Evolutionary conservation across 2,797 vertebrate genomes (phyloP), one percentile per base, ranked within the genome.

Genomic region (Botia almorhae): DNA sequence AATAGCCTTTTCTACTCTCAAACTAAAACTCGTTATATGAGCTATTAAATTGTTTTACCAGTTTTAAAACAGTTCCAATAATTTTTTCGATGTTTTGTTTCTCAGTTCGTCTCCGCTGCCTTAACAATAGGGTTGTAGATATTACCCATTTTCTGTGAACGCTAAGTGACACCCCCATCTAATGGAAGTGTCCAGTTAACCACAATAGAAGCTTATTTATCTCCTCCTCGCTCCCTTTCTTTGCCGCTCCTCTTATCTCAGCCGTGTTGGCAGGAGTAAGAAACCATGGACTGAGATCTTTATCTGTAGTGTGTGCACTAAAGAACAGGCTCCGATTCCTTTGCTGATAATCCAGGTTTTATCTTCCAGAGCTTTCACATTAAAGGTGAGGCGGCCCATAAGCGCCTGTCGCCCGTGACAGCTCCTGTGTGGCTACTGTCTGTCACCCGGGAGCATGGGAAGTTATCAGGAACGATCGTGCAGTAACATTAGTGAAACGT

Each of bases 221-320:
- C 81, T 74, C 70, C 48, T 65, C 70, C 51, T 72, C 65, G 46
- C 68, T 53, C 60, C 51, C 76, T 65, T 43, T 55, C 71, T 80
- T 33, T 77, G 61, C 69, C 21, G n/a, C 46, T 71, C 17, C 64
- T 61, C 65, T 68, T 83, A 76, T 78, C 69, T 74, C 72, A 48
- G 13, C 36, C 16, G 12, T 55, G 65, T 74, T 63, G 39, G 87
- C 89, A 81, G 78, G 84, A 68, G 69, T 71, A 70, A 73, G 87
- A 89, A 87, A 76, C 81, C 82, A 82, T 55, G 78, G 85, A 85
- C 88, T 90, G 80, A 83, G 89, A 91, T 93, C 89, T 86, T 53
- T 92, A 92, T 93, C 92, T 81, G 85, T 86, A 86, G 83, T 82
- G 81, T 83, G 87, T 89, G 88, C 91, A 91, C 92, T 93, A 91